Percentiles rank a stretch among this genome's conserved stretches.
These are phyloP conservation scores for Sitta carolinensis DNA, from an alignment of 2,797 vertebrate species.

Conservation along the genomic window DNA sequence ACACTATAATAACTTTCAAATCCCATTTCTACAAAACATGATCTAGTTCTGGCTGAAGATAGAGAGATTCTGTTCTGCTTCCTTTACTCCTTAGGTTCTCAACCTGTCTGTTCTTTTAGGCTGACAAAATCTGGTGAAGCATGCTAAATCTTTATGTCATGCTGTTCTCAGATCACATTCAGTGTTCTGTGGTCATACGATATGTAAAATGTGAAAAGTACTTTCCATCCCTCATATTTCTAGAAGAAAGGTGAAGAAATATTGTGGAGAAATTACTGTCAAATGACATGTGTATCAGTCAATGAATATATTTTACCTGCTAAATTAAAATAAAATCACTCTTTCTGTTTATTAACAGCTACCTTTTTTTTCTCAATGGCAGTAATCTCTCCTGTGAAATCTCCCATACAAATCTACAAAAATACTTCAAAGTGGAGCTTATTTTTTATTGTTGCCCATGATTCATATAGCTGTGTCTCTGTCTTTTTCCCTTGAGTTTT, in stretches of 20 bases:
- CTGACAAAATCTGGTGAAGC: not conserved
- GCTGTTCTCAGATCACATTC: not conserved
- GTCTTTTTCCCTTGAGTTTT: not conserved
- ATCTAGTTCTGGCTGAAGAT: not conserved
- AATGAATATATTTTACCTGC: not conserved
- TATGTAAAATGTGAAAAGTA: not conserved
- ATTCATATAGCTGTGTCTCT: not conserved
- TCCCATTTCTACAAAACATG: not conserved
- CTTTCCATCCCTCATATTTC: not conserved
- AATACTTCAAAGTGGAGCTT: not conserved
- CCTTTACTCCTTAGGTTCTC: not conserved
- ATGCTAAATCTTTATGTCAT: not conserved
- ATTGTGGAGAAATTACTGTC: not conserved
- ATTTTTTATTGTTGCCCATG: not conserved
- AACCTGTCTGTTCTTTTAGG: not conserved
- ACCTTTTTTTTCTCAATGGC: not conserved
- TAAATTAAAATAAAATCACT: not conserved
- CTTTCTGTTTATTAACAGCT: not conserved
- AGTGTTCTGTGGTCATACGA: not conserved
- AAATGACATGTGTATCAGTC: not conserved
- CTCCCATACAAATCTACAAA: not conserved
- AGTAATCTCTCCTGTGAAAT: not conserved
- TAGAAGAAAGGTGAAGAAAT: not conserved
- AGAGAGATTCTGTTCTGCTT: not conserved
- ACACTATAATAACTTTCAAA: slow-evolving; percentile 1